These are phyloP conservation scores for Hermodice carunculata DNA, from an alignment of 2,888 invertebrate species.

Conservation along the genomic window DNA sequence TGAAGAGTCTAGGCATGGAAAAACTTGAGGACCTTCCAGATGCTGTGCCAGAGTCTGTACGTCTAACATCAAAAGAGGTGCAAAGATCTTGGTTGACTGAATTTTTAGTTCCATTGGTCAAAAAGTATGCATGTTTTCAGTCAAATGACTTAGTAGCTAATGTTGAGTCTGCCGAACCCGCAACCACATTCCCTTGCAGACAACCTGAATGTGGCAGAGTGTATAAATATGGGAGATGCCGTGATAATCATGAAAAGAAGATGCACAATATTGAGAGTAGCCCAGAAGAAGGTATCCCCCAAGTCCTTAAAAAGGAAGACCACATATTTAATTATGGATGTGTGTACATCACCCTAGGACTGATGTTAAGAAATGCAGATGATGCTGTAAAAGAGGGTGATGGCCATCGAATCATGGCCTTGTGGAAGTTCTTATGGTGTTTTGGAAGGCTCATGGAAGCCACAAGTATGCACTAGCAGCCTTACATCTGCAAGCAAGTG, in stretches of 20 bases:
- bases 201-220: too few relatives aligned
- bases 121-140: too few relatives aligned
- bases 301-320: background rate
- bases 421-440: background rate
- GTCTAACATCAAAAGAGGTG: too few relatives aligned
- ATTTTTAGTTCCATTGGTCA: too few relatives aligned
- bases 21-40: too few relatives aligned
- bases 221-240: too few relatives aligned
- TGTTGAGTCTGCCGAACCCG: too few relatives aligned
- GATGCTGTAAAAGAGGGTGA: background rate
- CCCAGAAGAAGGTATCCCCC: background rate
- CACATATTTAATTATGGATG: background rate
- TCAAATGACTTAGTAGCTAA: too few relatives aligned
- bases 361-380: background rate
- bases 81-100: too few relatives aligned
- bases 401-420: background rate
- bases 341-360: background rate
- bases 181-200: too few relatives aligned
- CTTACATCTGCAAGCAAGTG: background rate
- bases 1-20: background rate
- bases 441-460: background rate
- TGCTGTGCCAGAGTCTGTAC: too few relatives aligned
- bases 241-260: background rate
- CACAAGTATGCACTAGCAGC: background rate
- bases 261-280: background rate